A percentile compares a stretch with the other conserved stretches of the same genome.
Conservation (phyloP, 2,888 invertebrate species). For the Diplolepis rosae region DNA sequence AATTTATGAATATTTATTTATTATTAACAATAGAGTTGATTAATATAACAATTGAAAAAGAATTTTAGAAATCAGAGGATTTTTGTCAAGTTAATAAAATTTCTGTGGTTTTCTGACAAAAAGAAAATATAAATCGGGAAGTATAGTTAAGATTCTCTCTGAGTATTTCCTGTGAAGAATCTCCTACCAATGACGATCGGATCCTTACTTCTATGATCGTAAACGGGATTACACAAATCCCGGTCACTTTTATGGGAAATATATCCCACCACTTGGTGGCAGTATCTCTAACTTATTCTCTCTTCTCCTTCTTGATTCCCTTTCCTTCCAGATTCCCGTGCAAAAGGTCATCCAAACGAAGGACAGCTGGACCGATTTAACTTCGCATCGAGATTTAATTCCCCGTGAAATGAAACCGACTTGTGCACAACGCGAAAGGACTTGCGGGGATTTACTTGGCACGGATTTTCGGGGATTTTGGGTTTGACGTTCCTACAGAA, state of each 20-base stretch:
- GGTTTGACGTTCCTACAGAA: constrained; percentile 50
- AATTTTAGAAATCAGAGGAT: too few relatives aligned
- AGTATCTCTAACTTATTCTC: constrained; percentile 38
- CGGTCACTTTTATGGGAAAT: constrained; percentile 66
- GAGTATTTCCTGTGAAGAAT: neutral
- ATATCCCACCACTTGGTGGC: constrained; percentile 49
- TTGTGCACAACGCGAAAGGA: constrained; percentile 58
- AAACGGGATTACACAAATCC: constrained; percentile 70
- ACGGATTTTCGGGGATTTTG: constrained; percentile 64
- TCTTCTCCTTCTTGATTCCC: too few relatives aligned
- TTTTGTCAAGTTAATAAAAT: too few relatives aligned
- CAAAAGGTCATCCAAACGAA: constrained; percentile 62
- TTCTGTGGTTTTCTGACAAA: too few relatives aligned
- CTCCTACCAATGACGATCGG: neutral
- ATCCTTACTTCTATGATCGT: neutral
- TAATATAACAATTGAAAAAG: too few relatives aligned
- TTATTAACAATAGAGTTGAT: too few relatives aligned
- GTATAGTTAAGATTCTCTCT: neutral
- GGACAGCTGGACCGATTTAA: constrained; percentile 66
- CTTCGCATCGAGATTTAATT: constrained; percentile 69
- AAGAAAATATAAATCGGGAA: too few relatives aligned
- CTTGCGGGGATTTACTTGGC: constrained; percentile 66
- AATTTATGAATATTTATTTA: too few relatives aligned
- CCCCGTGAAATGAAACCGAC: constrained; percentile 71
- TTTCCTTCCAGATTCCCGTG: constrained; percentile 48